Percentiles rank a stretch among this genome's conserved stretches.
phyloP scores from a whole-genome alignment of 2,888 invertebrate species.

The Keiferia lycopersicella region DNA sequence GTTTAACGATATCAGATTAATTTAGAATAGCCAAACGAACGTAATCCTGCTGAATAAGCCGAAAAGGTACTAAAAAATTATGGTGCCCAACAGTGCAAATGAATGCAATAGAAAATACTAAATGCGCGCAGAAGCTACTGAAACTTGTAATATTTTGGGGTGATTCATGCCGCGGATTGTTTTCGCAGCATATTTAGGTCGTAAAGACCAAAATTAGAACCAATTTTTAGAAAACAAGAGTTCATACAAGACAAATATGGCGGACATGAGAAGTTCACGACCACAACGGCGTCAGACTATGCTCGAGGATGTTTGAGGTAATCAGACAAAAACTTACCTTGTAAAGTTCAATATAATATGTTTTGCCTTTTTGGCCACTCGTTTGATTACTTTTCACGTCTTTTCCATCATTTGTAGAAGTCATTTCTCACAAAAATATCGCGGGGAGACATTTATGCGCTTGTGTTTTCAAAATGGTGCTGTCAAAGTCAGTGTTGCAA shows the following conservation, averaged over 20 bases:
- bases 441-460: constrained; percentile 81
- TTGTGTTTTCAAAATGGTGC: constrained; percentile 76
- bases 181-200: constrained; percentile 26
- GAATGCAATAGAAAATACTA: constrained; percentile 23
- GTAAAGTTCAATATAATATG: constrained; percentile 76
- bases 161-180: background rate
- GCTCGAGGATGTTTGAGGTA: constrained; percentile 41
- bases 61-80: constrained; percentile 33
- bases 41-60: constrained; percentile 13
- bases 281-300: constrained; percentile 70
- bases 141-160: constrained; percentile 24
- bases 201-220: constrained; percentile 38
- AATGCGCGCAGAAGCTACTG: constrained; percentile 15
- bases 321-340: constrained; percentile 69
- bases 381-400: constrained; percentile 77
- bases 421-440: constrained; percentile 81
- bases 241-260: constrained; percentile 75
- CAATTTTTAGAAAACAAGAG: constrained; percentile 74
- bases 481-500: constrained; percentile 73
- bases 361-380: constrained; percentile 73
- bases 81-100: constrained; percentile 31
- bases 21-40: background rate
- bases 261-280: constrained; percentile 72
- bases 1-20: background rate
- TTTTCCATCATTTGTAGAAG: constrained; percentile 81